Evolutionary conservation across 1,140 invertebrate species (phyloP).

Genomic region (Nephila pilipes): DNA sequence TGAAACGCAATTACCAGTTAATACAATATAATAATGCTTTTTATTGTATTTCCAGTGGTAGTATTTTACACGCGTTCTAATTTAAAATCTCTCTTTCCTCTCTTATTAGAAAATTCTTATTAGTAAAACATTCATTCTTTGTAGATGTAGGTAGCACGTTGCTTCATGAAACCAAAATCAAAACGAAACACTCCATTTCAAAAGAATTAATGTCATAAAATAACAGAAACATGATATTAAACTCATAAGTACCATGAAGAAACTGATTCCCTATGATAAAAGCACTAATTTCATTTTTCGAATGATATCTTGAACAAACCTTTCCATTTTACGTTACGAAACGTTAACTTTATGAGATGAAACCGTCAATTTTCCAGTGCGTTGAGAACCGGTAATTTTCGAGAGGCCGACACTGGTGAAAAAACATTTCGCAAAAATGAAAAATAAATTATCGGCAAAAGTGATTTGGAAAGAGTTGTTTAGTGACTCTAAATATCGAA

Average conservation of each 20-base stretch:
- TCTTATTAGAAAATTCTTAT: no score
- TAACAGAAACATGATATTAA: background rate
- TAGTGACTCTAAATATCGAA: conserved; percentile 7
- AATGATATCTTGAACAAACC: background rate
- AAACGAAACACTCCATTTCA: background rate
- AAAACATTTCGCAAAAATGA: background rate
- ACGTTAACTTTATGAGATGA: background rate
- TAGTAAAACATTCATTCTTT: no score
- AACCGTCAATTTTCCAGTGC: background rate
- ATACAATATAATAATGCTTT: no score
- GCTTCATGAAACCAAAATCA: background rate
- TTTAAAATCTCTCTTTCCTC: no score
- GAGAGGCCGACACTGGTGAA: background rate
- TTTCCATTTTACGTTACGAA: background rate
- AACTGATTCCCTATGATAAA: background rate
- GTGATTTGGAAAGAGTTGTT: conserved; percentile 19
- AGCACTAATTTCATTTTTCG: background rate
- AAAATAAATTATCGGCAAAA: background rate
- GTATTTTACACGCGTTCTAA: no score
- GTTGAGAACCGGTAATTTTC: conserved; percentile 6
- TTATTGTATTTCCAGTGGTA: no score
- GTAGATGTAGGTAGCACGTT: background rate
- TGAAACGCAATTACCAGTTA: no score
- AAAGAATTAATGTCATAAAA: background rate
- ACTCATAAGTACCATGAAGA: background rate